Conservation (phyloP, 2,113 vertebrate genomes). For the Catharus minimus region DNA sequence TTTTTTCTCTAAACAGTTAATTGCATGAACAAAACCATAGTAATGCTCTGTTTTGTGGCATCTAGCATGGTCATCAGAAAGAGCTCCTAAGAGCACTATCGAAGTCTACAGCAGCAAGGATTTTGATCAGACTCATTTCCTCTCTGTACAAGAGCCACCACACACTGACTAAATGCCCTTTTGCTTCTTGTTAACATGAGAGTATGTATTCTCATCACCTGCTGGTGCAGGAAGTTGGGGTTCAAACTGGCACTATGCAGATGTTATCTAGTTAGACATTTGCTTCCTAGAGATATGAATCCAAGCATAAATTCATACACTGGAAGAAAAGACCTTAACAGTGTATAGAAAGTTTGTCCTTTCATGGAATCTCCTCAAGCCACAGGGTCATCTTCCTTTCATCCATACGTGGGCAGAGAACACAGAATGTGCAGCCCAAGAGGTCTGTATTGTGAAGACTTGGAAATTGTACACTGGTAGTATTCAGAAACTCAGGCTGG, state of each 20-base stretch:
- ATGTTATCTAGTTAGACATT: not conserved
- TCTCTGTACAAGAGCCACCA: not conserved
- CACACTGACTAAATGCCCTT: not conserved
- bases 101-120: not conserved
- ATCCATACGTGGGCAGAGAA: not conserved
- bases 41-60: not conserved
- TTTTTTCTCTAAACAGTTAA: not conserved
- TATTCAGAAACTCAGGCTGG: not conserved
- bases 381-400: not conserved
- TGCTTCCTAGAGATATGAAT: not conserved
- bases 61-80: accelerated
- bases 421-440: not conserved
- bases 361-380: not conserved
- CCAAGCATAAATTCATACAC: not conserved
- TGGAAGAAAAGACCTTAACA: not conserved
- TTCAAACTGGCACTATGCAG: accelerated
- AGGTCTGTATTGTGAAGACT: not conserved
- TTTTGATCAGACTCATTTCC: not conserved
- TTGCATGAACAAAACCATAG: not conserved
- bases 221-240: accelerated
- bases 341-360: not conserved
- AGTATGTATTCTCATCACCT: not conserved
- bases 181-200: not conserved
- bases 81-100: not conserved
- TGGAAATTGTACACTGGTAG: not conserved